Evolutionary conservation across 2,888 invertebrate genomes (phyloP), one percentile per base, ranked within the genome.

Genomic region (Mechanitis messenoides): DNA sequence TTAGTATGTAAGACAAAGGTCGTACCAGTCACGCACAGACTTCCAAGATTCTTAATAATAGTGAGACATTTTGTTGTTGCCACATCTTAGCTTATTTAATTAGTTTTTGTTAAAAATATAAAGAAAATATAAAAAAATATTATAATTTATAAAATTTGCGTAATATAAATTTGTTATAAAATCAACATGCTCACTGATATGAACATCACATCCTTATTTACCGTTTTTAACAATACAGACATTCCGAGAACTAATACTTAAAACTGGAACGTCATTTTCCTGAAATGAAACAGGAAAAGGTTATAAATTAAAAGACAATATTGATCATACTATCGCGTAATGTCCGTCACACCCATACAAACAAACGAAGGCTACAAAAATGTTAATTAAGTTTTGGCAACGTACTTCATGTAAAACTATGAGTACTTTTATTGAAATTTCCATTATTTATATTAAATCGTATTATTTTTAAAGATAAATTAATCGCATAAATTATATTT

Each of bases 211-310:
- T 50, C 50, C 50, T 50, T 50, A n/a, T 50, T 50, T 50, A 9
- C 7, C 9, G 2, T 31, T 50, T 9, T 47, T n/a, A 47, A 20
- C 31, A 31, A 50, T 50, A 50, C 31, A 50, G 28, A 31, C 1
- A 47, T 66, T 60, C 62, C 28, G 35, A 45, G 62, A 62, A 66
- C 59, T 60, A 53, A 60, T 57, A 50, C 47, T 28, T 3, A 50
- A 55, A 54, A 53, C 28, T 55, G 31, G 47, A 62, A 33, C 47
- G 57, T 53, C 55, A 60, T 60, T 54, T 55, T 58, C 33, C 58
- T 60, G 53, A 58, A 57, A 65, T 35, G 12, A 2, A 62, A 53
- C 60, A 62, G 66, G 66, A 66, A 66, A 66, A 66, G 47, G 54
- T 58, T 58, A 60, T 60, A 28, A 64, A 64, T 60, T 57, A 53